phyloP scores from a whole-genome alignment of 2,797 vertebrate genomes.

The Triplophysa yarkandensis region DNA sequence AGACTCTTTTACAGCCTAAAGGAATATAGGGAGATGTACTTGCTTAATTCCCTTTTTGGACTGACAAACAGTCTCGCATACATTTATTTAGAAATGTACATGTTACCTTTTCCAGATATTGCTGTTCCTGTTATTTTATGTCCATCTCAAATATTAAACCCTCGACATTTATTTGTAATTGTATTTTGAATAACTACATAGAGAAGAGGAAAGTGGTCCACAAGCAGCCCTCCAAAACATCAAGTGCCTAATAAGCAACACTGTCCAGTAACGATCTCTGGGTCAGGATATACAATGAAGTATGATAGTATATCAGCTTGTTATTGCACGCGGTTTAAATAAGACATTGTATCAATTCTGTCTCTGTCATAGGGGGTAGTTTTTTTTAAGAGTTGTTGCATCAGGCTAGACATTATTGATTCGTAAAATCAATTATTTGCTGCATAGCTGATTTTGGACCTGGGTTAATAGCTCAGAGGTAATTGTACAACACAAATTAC shows the following conservation, averaged over 20 bases:
- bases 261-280: slow-evolving; percentile 2
- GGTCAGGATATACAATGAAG: slow-evolving; percentile 42
- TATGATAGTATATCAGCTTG: slow-evolving; percentile 29
- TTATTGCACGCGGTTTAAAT: slow-evolving; percentile 31
- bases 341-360: slow-evolving; percentile 16
- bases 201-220: slow-evolving; percentile 13
- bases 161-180: too few species aligned
- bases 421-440: slow-evolving; percentile 46
- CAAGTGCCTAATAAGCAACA: slow-evolving; percentile 28
- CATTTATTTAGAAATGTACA: too few species aligned
- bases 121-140: too few species aligned
- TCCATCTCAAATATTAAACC: too few species aligned
- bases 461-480: slow-evolving; percentile 37
- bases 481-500: slow-evolving; percentile 45
- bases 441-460: slow-evolving; percentile 33
- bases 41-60: too few species aligned
- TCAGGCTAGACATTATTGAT: slow-evolving; percentile 48
- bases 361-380: neutral
- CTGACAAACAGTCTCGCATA: too few species aligned
- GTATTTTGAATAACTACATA: too few species aligned
- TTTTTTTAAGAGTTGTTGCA: slow-evolving; percentile 16
- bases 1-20: too few species aligned
- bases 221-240: slow-evolving; percentile 24
- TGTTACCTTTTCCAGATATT: too few species aligned
- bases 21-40: too few species aligned